These are phyloP conservation scores for Helarctos malayanus DNA, from an alignment of 2,797 vertebrate genomes.

Conservation along the genomic window DNA sequence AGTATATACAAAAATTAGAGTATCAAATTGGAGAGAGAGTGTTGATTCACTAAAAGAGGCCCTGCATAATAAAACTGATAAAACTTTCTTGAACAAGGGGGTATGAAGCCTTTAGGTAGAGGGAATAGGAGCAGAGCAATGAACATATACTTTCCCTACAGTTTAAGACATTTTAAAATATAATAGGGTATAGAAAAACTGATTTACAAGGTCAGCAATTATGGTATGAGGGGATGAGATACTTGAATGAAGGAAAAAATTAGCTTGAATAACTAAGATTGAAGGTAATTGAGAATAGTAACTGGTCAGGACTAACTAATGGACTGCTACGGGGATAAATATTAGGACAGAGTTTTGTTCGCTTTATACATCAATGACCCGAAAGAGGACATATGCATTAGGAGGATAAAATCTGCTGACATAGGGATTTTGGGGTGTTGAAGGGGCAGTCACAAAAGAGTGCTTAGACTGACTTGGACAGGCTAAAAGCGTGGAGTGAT, in stretches of 20 bases:
- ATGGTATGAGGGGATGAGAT: neutral
- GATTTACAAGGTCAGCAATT: constrained; percentile 60
- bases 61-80: neutral
- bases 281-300: constrained; percentile 59
- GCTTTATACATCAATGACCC: constrained; percentile 57
- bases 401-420: constrained; percentile 55
- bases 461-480: constrained; percentile 34
- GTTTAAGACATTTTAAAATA: neutral
- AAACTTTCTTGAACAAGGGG: neutral
- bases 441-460: constrained; percentile 48
- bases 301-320: constrained; percentile 73
- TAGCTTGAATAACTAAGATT: constrained; percentile 54
- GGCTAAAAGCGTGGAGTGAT: constrained; percentile 30
- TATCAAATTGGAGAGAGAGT: constrained; percentile 29
- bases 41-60: neutral
- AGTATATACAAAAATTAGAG: neutral
- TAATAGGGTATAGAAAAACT: constrained; percentile 18
- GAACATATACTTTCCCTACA: constrained; percentile 38
- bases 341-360: constrained; percentile 49
- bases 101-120: constrained; percentile 6
- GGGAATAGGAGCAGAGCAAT: neutral
- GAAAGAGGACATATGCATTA: constrained; percentile 45
- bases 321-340: constrained; percentile 67
- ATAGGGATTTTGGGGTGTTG: neutral
- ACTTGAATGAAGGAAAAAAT: constrained; percentile 65